Evolutionary conservation across 2,797 vertebrate genomes (phyloP).

Genomic region (Squalus acanthias): DNA sequence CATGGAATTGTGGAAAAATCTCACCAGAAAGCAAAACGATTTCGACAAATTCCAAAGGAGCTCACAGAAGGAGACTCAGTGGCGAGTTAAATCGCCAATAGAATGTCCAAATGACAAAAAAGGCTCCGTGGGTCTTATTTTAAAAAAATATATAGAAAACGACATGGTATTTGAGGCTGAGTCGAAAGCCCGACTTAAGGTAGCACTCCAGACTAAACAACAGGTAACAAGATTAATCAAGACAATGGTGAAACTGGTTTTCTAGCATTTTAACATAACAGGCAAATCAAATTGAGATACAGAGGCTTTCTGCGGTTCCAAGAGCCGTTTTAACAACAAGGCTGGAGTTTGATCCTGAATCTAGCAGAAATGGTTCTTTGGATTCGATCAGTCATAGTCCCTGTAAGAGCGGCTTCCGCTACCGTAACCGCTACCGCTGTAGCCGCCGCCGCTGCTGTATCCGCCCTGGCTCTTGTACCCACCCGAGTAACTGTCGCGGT

Average conservation of each 20-base stretch:
- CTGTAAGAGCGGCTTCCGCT: neutral
- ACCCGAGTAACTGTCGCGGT: neutral
- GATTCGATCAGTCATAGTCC: constrained; percentile 16
- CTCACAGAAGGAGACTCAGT: neutral
- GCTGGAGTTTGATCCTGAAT: neutral
- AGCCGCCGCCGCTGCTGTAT: neutral
- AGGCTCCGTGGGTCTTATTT: neutral
- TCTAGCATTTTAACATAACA: constrained; percentile 35
- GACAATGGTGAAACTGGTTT: constrained; percentile 24
- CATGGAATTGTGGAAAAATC: constrained; percentile 31
- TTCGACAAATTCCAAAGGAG: constrained; percentile 36
- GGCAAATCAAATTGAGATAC: constrained; percentile 34
- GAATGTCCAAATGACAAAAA: neutral
- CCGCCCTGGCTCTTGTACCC: neutral
- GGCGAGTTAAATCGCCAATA: neutral
- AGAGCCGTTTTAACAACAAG: neutral
- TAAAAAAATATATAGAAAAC: constrained; percentile 4
- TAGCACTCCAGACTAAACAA: constrained; percentile 11
- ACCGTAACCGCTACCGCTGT: neutral
- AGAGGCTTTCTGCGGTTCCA: constrained; percentile 14
- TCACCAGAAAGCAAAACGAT: constrained; percentile 34
- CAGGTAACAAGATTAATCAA: constrained; percentile 34
- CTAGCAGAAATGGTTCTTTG: neutral
- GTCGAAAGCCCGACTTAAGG: constrained; percentile 11
- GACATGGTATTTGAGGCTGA: neutral